Evolutionary conservation across 53 echinoderm and acorn worm species (phyloP).

Genomic region (Glandiceps talaboti): DNA sequence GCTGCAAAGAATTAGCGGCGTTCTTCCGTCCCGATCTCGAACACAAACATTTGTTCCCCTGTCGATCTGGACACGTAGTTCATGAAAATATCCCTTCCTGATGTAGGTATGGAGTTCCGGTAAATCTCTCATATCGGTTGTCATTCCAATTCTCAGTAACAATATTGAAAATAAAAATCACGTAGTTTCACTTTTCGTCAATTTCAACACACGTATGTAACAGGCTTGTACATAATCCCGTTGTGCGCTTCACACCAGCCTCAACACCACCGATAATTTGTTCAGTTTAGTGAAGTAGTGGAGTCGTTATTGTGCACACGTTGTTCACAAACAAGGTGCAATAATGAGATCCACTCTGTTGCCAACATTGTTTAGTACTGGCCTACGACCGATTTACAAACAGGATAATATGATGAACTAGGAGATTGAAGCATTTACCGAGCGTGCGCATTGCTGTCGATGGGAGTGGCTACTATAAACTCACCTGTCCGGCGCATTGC

Average conservation of each 20-base stretch:
- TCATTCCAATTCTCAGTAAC: too few relatives aligned
- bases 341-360: neutral
- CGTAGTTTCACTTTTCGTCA: too few relatives aligned
- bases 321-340: neutral
- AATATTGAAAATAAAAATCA: too few relatives aligned
- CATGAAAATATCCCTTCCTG: conserved; percentile 64
- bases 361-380: neutral
- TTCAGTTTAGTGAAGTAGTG: too few relatives aligned
- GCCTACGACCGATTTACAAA: neutral
- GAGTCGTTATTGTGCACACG: neutral
- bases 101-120: conserved; percentile 72
- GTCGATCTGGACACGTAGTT: conserved; percentile 47
- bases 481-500: too few relatives aligned
- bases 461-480: neutral
- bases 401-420: neutral
- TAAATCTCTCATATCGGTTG: conserved; percentile 1
- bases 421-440: neutral
- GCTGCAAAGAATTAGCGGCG: conserved; percentile 66
- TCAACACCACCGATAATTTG: too few relatives aligned
- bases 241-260: too few relatives aligned
- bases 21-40: conserved; percentile 33
- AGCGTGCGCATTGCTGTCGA: neutral
- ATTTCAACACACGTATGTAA: too few relatives aligned
- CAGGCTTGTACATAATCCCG: too few relatives aligned
- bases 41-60: conserved; percentile 51